Evolutionary conservation across 2,113 vertebrate genomes (phyloP).

Genomic region (Hippocampus comes): DNA sequence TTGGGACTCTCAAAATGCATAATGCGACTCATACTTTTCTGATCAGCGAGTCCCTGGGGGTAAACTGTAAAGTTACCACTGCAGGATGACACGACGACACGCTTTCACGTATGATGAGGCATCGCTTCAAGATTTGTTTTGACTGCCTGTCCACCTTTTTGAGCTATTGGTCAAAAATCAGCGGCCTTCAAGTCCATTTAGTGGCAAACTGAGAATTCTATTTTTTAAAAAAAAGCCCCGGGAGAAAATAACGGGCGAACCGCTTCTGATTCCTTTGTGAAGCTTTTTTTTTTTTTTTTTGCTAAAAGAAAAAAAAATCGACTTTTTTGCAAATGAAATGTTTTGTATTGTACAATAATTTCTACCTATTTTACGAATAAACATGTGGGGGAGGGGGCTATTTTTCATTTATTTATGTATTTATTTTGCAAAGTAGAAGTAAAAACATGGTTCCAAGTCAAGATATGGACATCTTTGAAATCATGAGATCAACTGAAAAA

Average conservation of each 20-base stretch:
- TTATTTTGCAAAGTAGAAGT: not conserved
- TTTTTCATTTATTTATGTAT: no score
- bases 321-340: constrained; percentile 47
- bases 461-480: not conserved
- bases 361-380: constrained; percentile 99
- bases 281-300: constrained; percentile 46
- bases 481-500: not conserved
- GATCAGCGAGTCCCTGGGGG: no score
- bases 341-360: constrained; percentile 98
- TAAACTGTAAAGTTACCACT: no score
- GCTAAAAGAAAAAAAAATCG: not conserved
- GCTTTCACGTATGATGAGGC: not conserved
- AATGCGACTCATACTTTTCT: no score
- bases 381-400: constrained; percentile 59
- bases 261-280: constrained; percentile 56
- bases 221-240: not conserved
- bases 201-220: not conserved
- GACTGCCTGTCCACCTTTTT: not conserved
- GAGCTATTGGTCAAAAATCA: not conserved
- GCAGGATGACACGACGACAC: not conserved
- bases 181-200: not conserved
- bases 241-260: not conserved
- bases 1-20: no score
- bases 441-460: not conserved
- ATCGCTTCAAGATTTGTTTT: not conserved